Evolutionary conservation across 1,140 invertebrate genomes (phyloP).

Genomic region (Drosophila kanapiae): DNA sequence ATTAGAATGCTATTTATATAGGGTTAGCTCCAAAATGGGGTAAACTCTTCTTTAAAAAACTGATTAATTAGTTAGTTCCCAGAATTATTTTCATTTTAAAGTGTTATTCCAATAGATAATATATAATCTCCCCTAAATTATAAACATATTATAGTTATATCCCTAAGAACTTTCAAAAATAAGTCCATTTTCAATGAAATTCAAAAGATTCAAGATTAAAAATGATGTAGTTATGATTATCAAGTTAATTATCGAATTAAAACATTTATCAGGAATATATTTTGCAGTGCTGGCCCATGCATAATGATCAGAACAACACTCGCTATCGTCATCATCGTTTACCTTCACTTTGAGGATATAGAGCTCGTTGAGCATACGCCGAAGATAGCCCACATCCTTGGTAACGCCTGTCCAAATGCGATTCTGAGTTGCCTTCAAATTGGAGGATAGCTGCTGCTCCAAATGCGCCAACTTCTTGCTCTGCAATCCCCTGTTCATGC

Average conservation of each 20-base stretch:
- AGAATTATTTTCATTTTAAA: background rate
- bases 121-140: background rate
- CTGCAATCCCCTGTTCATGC: constrained; percentile 73
- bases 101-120: background rate
- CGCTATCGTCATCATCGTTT: constrained; percentile 46
- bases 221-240: background rate
- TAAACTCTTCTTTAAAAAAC: background rate
- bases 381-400: constrained; percentile 90
- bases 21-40: background rate
- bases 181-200: background rate
- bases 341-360: constrained; percentile 92
- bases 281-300: constrained; percentile 30
- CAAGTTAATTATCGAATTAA: background rate
- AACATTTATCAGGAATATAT: background rate
- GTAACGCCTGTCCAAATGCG: constrained; percentile 92
- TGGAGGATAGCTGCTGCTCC: constrained; percentile 91
- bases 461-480: constrained; percentile 91
- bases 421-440: constrained; percentile 91
- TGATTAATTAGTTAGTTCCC: background rate
- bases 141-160: background rate
- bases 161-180: background rate
- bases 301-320: constrained; percentile 1
- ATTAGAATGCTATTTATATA: background rate
- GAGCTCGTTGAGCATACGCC: constrained; percentile 91
- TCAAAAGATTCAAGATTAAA: background rate